Base-by-base conservation (phyloP, 2,797 vertebrate species). In the Acanthornis magna region DNA sequence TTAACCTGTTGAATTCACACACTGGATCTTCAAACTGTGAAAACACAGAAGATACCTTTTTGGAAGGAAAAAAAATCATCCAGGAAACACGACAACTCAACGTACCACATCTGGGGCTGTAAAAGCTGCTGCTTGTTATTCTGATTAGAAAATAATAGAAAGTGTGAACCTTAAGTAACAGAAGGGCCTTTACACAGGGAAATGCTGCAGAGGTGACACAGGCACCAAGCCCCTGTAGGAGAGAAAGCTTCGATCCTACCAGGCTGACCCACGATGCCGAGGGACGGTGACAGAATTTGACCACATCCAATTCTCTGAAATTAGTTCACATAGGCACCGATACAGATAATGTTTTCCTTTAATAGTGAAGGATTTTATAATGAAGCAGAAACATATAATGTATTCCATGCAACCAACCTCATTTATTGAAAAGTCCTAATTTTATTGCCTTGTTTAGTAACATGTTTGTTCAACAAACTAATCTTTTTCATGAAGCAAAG, bases 401-500 rank as follows among this genome's bases (percentile, higher is more conserved):
- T 78, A 97, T 92, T 97, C 96, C 96, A 97, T 96, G 97, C 97
- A 98, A 96, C 97, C 97, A 98, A 95, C 97, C 97, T 97, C 89
- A 89, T 97, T 98, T 97, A 98, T 98, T 98, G 96, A 97, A 89
- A 97, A 98, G 95, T 97, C 97, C 97, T 98, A 97, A 95, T 96
- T 98, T 98, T 98, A 98, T 97, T 98, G 98, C 97, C 97, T 94
- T 95, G 50, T 97, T 98, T 97, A 97, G 96, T 97, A 97, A 98
- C 97, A 98, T 96, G 96, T 97, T 98, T 97, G 97, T 98, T 97
- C 97, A 96, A 98, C 97, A 98, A 97, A 97, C 97, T 98, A 97
- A 97, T 97, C 96, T 96, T 96, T 97, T 91, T 97, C 97, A 98
- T 97, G 97, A 98, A 98, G 98, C 98, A 98, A 98, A 98, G 98